Percentiles rank a stretch among this genome's conserved stretches.
These are phyloP conservation scores for Cerastis rubricosa DNA, from an alignment of 2,888 invertebrate species.

Conservation along the genomic window DNA sequence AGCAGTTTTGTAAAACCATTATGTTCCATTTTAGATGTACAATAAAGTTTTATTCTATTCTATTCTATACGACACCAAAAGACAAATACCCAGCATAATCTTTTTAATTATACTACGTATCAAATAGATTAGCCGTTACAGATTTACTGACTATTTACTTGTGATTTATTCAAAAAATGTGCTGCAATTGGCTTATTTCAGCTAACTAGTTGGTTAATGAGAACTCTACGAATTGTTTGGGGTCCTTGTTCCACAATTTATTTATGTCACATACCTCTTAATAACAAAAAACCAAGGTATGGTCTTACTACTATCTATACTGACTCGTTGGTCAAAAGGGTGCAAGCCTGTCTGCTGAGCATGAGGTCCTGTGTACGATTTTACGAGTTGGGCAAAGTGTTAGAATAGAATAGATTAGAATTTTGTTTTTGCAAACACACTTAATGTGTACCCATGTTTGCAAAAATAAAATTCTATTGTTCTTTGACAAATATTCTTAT, in stretches of 20 bases:
- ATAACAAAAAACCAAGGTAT: not conserved
- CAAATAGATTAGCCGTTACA: constrained; percentile 45
- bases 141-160: constrained; percentile 38
- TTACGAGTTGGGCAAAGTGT: not conserved
- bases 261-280: not conserved
- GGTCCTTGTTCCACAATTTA: not conserved
- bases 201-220: constrained; percentile 11
- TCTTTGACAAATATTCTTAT: no score
- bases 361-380: not conserved
- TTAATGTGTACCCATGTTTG: no score
- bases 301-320: not conserved
- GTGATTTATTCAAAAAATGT: constrained; percentile 46
- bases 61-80: constrained; percentile 18
- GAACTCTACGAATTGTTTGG: not conserved
- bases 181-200: constrained; percentile 33
- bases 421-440: no score
- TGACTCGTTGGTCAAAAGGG: not conserved
- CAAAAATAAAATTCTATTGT: no score
- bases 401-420: no score
- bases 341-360: not conserved
- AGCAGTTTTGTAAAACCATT: no score
- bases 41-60: no score
- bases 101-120: constrained; percentile 44
- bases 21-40: no score
- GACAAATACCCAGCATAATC: constrained; percentile 22